Evolutionary conservation across 2,113 vertebrate species (phyloP).

Genomic region (Cromileptes altivelis): DNA sequence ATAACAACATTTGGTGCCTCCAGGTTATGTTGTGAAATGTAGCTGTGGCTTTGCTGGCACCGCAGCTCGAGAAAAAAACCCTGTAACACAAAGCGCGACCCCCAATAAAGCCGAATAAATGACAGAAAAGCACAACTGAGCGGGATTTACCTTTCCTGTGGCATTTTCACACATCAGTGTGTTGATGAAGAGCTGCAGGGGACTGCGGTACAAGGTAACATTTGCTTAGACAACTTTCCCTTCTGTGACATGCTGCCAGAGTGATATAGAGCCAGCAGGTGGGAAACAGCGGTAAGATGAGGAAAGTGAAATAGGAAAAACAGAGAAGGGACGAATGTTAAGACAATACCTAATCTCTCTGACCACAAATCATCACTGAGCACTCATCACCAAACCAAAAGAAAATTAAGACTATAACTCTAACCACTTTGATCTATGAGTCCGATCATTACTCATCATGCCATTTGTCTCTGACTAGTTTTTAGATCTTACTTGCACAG

Average conservation of each 20-base stretch:
- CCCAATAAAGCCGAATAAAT: constrained; percentile 1
- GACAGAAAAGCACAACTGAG: background rate
- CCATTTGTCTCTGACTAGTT: background rate
- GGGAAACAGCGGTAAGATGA: constrained; percentile 33
- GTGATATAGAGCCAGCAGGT: constrained; percentile 81
- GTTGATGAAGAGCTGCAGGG: background rate
- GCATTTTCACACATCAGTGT: constrained; percentile 21
- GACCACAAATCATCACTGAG: constrained; percentile 40
- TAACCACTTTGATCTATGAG: background rate
- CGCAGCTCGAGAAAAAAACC: background rate
- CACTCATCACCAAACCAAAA: background rate
- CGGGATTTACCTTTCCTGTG: constrained; percentile 38
- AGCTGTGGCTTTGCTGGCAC: background rate
- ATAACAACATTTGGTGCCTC: constrained; percentile 9
- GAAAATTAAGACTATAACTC: background rate
- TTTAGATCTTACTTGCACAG: background rate
- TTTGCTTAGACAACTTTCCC: constrained; percentile 41
- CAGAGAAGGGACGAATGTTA: constrained; percentile 21
- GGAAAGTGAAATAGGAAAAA: constrained; percentile 48
- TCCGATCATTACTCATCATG: background rate
- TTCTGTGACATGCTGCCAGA: constrained; percentile 42
- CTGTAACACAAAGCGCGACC: background rate
- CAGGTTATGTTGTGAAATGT: background rate
- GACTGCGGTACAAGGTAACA: background rate
- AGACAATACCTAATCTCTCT: constrained; percentile 43